A percentile compares a stretch with the other conserved stretches of the same genome.
These are phyloP conservation scores for Thamnophis elegans DNA, from an alignment of 2,797 vertebrate species.

Conservation along the genomic window DNA sequence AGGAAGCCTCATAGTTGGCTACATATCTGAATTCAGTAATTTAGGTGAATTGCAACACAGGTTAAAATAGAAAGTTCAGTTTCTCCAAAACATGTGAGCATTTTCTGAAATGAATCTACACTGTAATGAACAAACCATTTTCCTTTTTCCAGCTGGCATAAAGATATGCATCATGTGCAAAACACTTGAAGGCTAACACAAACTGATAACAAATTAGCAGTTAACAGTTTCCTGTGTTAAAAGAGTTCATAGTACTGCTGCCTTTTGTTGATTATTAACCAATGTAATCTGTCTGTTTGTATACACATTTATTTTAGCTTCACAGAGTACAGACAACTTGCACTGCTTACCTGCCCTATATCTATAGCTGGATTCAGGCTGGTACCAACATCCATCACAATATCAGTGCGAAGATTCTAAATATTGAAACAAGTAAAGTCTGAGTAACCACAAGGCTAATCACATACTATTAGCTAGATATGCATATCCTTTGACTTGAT, in stretches of 20 bases:
- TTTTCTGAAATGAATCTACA: not conserved
- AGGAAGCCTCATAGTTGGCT: not conserved
- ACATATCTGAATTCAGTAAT: not conserved
- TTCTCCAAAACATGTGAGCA: not conserved
- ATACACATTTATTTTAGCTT: not conserved
- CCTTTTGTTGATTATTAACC: not conserved
- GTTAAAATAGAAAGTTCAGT: not conserved
- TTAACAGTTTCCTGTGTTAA: not conserved
- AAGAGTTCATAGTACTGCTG: not conserved
- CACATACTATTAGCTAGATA: not conserved
- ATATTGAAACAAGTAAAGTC: conserved; percentile 16
- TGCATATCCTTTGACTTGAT: not conserved
- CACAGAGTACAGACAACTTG: not conserved
- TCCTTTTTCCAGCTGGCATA: not conserved
- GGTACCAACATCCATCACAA: conserved; percentile 95
- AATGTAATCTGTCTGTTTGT: not conserved
- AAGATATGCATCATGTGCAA: not conserved
- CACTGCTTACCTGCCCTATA: conserved; percentile 87
- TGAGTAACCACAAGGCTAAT: conserved; percentile 9
- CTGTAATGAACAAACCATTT: not conserved
- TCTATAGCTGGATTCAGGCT: conserved; percentile 96
- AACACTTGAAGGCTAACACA: not conserved
- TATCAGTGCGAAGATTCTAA: conserved; percentile 88
- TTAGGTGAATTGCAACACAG: not conserved
- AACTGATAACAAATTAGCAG: not conserved